Evolutionary conservation across 2,888 invertebrate genomes (phyloP), one percentile per base, ranked within the genome.

Genomic region (Sepioteuthis lessoniana): DNA sequence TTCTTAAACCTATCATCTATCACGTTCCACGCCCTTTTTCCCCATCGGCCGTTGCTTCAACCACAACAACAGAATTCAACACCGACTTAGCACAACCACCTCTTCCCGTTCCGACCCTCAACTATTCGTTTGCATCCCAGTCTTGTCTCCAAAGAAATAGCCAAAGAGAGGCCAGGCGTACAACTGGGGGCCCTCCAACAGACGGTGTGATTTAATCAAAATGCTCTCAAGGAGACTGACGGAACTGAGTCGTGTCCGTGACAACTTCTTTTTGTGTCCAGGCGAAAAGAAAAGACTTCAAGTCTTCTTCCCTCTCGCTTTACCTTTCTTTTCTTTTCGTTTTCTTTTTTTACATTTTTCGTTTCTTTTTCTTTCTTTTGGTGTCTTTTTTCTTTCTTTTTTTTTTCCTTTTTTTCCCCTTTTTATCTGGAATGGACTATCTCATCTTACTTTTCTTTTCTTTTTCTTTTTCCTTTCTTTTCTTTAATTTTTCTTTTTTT

Each of bases 1-100:
- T 76, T 76, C 76, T 76, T 76, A 76, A 76, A 76, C 76, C 76
- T 76, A 76, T 76, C 76, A 76, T 76, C 76, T 76, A 76, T 76
- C 76, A 76, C 76, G 76, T 76, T 76, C 76, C 76, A 76, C 76
- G 76, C 76, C n/a, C 19, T 76, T 76, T 76, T 76, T 25, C n/a
- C 76, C 13, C n/a, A n/a, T 35, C 76, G 76, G n/a, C 76, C 76
- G 76, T 76, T 76, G 76, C 76, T 76, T 76, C 76, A 76, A 76
- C 76, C 76, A 76, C 76, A 76, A 76, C 76, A 76, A 76, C 76
- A 76, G n/a, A 76, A 76, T n/a, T 76, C 76, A 76, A 76, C 76
- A 76, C 76, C n/a, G 76, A n/a, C 76, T 76, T 76, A 76, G n/a
- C 76, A 76, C 76, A 76, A 4, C 76, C n/a, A 76, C 16, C 13